A percentile compares a stretch with the other conserved stretches of the same genome.
These are phyloP conservation scores for Ceyx erithaca DNA, from an alignment of 2,797 vertebrate genomes.

Conservation along the genomic window DNA sequence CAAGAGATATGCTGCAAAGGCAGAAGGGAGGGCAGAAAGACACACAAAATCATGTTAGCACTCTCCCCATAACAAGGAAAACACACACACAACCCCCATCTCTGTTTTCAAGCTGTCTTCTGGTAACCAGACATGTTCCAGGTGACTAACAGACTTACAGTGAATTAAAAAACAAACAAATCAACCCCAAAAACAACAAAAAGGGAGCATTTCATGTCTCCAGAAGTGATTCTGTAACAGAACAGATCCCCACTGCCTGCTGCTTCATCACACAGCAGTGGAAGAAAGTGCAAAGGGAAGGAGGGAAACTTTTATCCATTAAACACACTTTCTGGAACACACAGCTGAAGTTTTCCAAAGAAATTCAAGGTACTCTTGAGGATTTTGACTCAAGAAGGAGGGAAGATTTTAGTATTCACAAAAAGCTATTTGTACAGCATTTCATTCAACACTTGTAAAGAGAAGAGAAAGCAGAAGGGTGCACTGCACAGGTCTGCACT, in stretches of 20 bases:
- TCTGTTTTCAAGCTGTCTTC: background rate
- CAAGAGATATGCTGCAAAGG: conserved; percentile 80
- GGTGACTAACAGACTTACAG: background rate
- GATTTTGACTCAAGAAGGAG: background rate
- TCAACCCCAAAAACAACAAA: background rate
- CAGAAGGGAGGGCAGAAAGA: conserved; percentile 57
- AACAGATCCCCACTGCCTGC: background rate
- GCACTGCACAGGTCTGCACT: background rate
- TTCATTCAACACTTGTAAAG: background rate
- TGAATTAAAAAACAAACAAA: background rate
- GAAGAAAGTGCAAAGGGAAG: background rate
- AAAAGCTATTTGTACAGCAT: background rate
- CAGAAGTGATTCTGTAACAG: background rate
- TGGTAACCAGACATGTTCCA: background rate
- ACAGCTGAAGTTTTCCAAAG: background rate
- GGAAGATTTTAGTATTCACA: background rate
- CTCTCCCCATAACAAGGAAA: background rate
- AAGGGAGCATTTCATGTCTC: background rate
- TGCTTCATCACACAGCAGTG: background rate
- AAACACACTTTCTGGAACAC: background rate
- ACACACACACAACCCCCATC: background rate
- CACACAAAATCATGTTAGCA: conserved; percentile 8
- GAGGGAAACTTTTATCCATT: background rate
- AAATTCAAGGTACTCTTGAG: background rate
- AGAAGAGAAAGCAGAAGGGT: background rate